Conservation (phyloP, 2,113 vertebrate genomes). For the Lepisosteus oculatus region DNA sequence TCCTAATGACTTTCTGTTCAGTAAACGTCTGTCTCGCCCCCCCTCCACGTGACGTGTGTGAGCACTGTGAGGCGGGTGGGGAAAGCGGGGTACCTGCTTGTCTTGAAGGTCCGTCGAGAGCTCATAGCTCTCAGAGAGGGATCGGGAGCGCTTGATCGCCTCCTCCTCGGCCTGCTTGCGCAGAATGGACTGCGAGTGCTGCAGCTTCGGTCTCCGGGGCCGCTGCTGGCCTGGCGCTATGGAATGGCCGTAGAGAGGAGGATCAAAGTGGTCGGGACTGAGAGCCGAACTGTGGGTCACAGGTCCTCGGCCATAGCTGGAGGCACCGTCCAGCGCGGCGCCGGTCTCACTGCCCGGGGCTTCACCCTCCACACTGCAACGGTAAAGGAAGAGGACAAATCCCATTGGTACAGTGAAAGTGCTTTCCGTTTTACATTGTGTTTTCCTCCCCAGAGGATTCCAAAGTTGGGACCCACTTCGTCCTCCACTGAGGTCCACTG, state of each 20-base stretch:
- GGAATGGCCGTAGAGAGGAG: conserved; percentile 72
- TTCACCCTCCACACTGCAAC: conserved; percentile 87
- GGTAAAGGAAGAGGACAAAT: conserved; percentile 24
- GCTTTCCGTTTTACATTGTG: too few relatives aligned
- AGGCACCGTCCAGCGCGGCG: conserved; percentile 77
- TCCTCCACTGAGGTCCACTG: too few relatives aligned
- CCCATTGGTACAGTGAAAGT: too few relatives aligned
- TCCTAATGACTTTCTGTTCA: too few relatives aligned
- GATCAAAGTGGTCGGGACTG: conserved; percentile 81
- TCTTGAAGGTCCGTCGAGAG: conserved; percentile 97
- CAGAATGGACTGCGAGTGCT: conserved; percentile 92
- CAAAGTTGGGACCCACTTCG: too few relatives aligned
- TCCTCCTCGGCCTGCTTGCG: conserved; percentile 97
- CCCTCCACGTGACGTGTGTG: too few relatives aligned
- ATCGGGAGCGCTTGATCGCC: conserved; percentile 92
- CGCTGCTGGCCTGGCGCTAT: conserved; percentile 75
- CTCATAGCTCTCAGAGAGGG: conserved; percentile 97
- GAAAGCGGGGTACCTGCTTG: conserved; percentile 79
- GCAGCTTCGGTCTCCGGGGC: conserved; percentile 82
- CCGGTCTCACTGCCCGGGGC: conserved; percentile 78
- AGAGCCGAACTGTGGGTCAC: conserved; percentile 71
- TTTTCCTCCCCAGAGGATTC: too few relatives aligned
- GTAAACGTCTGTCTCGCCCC: too few relatives aligned
- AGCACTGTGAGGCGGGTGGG: neutral
- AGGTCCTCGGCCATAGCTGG: conserved; percentile 73